Evolutionary conservation across 2,113 vertebrate genomes (phyloP), one percentile per base, ranked within the genome.

Genomic region (Ictalurus punctatus): DNA sequence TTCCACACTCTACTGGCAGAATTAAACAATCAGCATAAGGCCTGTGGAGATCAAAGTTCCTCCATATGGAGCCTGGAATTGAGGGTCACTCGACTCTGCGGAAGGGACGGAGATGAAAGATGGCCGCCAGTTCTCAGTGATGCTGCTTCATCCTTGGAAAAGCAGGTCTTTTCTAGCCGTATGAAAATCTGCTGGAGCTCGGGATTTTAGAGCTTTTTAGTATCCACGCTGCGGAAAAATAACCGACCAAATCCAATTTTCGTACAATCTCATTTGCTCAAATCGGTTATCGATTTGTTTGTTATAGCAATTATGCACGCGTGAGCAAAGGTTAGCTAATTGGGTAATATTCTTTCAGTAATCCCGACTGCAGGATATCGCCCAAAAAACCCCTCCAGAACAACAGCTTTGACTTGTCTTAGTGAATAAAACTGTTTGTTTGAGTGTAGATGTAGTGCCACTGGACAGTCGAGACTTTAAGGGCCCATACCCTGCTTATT

Each of bases 41-140:
- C 80, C 86, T 37, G 86, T 34, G 48, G 84, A 92, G 92, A 91
- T 91, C 90, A 89, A 93, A 90, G 90, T 65, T 54, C 79, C 10
- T 86, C 73, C 67, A 84, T 71, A 87, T 71, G 76, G 74, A 88
- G 61, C 67, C 63, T 13, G 76, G 76, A 52, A 84, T 67, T 87
- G 56, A 86, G 34, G 81, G 79, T 59, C 27, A 34, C 80, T 86
- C 78, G 34, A 54, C 69, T 71, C 48, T 58, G n/a, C 34, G 16
- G 21, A 27, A 37, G n/a, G 17, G 8, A 7, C 27, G 13, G 14
- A 73, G 65, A 84, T 88, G 67, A 84, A 84, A 63, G 81, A 44
- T 34, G 80, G 79, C 65, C 44, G 12, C 12, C 61, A 37, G 61
- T 52, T 23, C 79, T 58, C 21, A 17, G n/a, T 30, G 65, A 61